Evolutionary conservation across 2,797 vertebrate genomes (phyloP).

Genomic region (Siniperca obscura): DNA sequence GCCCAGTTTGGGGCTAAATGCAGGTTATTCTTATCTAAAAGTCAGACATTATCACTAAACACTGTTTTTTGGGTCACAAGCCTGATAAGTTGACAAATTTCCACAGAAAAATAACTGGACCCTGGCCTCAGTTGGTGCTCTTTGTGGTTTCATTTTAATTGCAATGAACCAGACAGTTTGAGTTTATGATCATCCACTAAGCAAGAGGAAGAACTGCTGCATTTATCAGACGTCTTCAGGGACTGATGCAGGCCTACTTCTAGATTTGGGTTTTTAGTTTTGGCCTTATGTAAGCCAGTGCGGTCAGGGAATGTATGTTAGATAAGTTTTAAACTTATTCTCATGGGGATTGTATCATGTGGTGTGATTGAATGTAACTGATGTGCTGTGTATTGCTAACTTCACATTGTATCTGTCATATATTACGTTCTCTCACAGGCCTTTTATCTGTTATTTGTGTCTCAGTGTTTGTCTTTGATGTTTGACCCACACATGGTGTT

Average conservation of each 20-base stretch:
- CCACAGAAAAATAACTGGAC: background rate
- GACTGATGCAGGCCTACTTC: constrained; percentile 56
- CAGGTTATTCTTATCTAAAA: background rate
- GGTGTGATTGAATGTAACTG: constrained; percentile 18
- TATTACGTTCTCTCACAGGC: background rate
- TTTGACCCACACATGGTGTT: constrained; percentile 51
- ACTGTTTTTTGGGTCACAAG: background rate
- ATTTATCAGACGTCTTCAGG: constrained; percentile 35
- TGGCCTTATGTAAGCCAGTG: constrained; percentile 31
- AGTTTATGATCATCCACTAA: constrained; percentile 19
- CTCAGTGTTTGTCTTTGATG: constrained; percentile 56
- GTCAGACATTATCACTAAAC: constrained; percentile 5
- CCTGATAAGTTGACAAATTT: background rate
- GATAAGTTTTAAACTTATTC: constrained; percentile 34
- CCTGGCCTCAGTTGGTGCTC: background rate
- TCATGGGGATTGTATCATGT: constrained; percentile 29
- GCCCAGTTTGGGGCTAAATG: constrained; percentile 15
- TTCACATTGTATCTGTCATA: background rate
- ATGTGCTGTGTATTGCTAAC: constrained; percentile 8
- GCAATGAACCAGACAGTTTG: background rate
- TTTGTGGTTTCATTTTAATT: constrained; percentile 5
- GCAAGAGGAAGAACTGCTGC: constrained; percentile 21
- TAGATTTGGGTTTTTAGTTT: constrained; percentile 51
- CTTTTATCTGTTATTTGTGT: constrained; percentile 40
- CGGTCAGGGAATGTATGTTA: constrained; percentile 28